Conservation (phyloP, 1,140 invertebrate species). For the Rhagoletis pomonella region DNA sequence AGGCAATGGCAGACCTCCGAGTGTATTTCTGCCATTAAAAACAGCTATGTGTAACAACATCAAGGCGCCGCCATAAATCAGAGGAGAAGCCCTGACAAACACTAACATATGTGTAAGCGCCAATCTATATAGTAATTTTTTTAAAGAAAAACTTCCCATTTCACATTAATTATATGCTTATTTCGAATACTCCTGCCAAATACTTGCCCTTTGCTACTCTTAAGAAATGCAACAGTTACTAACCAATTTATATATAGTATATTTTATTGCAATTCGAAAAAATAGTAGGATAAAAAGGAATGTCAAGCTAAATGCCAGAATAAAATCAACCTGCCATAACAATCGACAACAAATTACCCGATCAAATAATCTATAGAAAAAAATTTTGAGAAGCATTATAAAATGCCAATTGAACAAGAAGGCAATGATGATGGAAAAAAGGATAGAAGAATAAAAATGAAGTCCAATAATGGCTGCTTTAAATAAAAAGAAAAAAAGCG, state of each 20-base stretch:
- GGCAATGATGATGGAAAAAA: not conserved
- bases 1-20: no score
- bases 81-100: no score
- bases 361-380: slow-evolving; percentile 29
- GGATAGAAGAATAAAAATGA: not conserved
- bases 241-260: not conserved
- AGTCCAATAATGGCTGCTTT: not conserved
- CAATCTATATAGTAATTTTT: no score
- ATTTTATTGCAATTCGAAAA: slow-evolving; percentile 12
- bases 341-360: slow-evolving; percentile 36
- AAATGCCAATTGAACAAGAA: not conserved
- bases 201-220: no score
- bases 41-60: no score
- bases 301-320: slow-evolving; percentile 37
- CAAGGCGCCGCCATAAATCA: no score
- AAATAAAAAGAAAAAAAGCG: no score
- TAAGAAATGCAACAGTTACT: not conserved
- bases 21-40: no score
- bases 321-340: slow-evolving; percentile 40
- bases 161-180: no score
- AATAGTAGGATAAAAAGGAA: not conserved
- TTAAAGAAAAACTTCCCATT: no score
- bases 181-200: no score
- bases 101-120: no score
- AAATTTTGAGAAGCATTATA: slow-evolving; percentile 1